Conservation (phyloP, 2,888 invertebrate species). For the Agonopterix alstromeriana region DNA sequence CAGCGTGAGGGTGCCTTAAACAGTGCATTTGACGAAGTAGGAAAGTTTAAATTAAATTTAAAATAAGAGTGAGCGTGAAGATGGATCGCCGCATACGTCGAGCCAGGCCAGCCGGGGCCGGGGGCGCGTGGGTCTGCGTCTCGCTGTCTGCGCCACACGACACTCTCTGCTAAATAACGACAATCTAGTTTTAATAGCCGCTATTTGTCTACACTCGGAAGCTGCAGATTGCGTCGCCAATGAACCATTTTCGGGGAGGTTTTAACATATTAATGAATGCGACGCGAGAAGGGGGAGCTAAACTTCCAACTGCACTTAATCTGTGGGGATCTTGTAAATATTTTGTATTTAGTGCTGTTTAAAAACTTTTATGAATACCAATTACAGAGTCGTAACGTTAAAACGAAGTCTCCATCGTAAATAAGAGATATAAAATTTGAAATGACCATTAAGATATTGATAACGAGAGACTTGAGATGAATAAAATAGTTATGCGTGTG, state of each 20-base stretch:
- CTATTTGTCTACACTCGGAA: slow-evolving; percentile 34
- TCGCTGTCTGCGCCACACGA: slow-evolving; percentile 9
- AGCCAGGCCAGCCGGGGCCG: slow-evolving; percentile 17
- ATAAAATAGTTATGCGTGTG: slow-evolving; percentile 30
- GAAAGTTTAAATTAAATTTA: slow-evolving; percentile 64
- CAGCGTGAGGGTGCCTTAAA: slow-evolving; percentile 28
- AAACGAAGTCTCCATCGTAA: slow-evolving; percentile 32
- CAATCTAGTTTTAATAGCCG: slow-evolving; percentile 52
- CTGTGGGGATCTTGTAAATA: slow-evolving; percentile 9
- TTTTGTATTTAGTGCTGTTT: slow-evolving; percentile 9
- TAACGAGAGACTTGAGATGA: slow-evolving; percentile 24
- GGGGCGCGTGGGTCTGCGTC: too few species aligned
- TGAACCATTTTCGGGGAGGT: slow-evolving; percentile 24
- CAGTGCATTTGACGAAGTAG: slow-evolving; percentile 45
- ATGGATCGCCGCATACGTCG: slow-evolving; percentile 22
- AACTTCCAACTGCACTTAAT: slow-evolving; percentile 8
- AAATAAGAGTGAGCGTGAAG: slow-evolving; percentile 30
- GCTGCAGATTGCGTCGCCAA: slow-evolving; percentile 13
- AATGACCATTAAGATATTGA: slow-evolving; percentile 54
- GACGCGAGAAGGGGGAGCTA: not conserved
- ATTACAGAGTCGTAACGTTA: slow-evolving; percentile 41
- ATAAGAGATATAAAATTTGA: slow-evolving; percentile 38
- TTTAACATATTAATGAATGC: slow-evolving; percentile 32
- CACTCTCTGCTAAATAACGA: slow-evolving; percentile 39
- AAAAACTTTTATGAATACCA: slow-evolving; percentile 19